Base-by-base conservation (phyloP, 2,113 vertebrate species). In the Egretta garzetta region DNA sequence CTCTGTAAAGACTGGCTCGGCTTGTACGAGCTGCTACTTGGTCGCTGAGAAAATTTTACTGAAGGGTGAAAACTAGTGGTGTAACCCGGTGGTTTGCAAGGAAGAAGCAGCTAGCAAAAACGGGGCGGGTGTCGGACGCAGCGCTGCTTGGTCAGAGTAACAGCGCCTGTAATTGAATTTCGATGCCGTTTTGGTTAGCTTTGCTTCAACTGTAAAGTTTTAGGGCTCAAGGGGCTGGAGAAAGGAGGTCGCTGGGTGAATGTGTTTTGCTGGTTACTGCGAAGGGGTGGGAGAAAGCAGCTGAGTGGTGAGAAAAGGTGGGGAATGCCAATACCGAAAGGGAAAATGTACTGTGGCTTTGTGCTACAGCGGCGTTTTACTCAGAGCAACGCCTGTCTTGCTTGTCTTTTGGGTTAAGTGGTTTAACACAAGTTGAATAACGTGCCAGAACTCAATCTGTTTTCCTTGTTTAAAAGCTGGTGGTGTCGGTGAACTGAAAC, bases 231-330 rank as follows among this genome's bases (percentile, higher is more conserved):
- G 58, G 12, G 32, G 24, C 32, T 12, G 32, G 9, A 10, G n/a
- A 16, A 22, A 5, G n/a, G 88, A 80, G 55, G 13, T 24, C 27
- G 1, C 12, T 0, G 53, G 16, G 80, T 7, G 7, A 72, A 41
- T 0, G 10, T 2, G 80, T 20, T 71, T 56, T 1, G 8, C 41
- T 11, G 30, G 1, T 20, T 23, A 0, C 9, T 17, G 49, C 3
- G 5, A 8, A n/a, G 20, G 76, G 45, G 18, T 27, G 49, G 26
- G 26, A 52, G 30, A 37, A 33, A 33, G 24, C 12, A 19, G 27
- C 14, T 8, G 47, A 24, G 18, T 0, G 14, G 80, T 3, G 47
- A 68, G 37, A 16, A n/a, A 84, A 79, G 26, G 32, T 10, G 43
- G 15, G 33, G 35, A 18, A 1, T 15, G 0, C 7, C 5, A 4